Percentiles rank a stretch among this genome's conserved stretches.
Evolutionary conservation across 53 echinoderm and acorn worm species (phyloP).

Genomic region (Crossaster papposus): DNA sequence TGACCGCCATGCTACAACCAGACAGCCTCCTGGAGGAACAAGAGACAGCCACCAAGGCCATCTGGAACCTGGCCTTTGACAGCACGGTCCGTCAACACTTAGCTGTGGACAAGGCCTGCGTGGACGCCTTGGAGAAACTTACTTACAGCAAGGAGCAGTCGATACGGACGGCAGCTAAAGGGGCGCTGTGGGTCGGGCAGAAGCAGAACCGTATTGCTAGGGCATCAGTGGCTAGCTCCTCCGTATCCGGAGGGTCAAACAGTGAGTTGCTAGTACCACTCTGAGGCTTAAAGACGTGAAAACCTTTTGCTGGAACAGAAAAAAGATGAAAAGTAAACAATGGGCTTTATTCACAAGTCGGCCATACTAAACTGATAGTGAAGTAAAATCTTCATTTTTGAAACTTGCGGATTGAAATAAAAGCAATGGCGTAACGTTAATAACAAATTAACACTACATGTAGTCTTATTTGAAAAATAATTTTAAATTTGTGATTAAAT

Average conservation of each 20-base stretch:
- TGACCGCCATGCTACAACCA: constrained; percentile 75
- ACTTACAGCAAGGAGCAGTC: constrained; percentile 54
- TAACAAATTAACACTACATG: too few relatives aligned
- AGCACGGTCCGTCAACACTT: constrained; percentile 64
- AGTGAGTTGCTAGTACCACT: constrained; percentile 7
- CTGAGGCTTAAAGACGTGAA: too few relatives aligned
- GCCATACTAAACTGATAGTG: too few relatives aligned
- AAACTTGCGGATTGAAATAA: too few relatives aligned
- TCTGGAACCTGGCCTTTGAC: constrained; percentile 90
- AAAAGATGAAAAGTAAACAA: too few relatives aligned
- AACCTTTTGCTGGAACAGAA: too few relatives aligned
- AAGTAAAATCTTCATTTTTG: too few relatives aligned
- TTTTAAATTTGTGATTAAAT: too few relatives aligned
- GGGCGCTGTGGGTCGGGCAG: constrained; percentile 89
- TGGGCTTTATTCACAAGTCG: too few relatives aligned
- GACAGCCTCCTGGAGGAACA: constrained; percentile 67
- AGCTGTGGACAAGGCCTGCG: constrained; percentile 49
- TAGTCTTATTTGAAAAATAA: too few relatives aligned
- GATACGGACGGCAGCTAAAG: constrained; percentile 80
- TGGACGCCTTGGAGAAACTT: constrained; percentile 70
- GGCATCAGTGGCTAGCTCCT: constrained; percentile 19
- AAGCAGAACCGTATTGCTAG: constrained; percentile 23
- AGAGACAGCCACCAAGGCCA: constrained; percentile 84
- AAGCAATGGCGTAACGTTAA: too few relatives aligned
- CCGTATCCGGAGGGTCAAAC: not conserved